Percentiles rank a stretch among this genome's conserved stretches.
phyloP scores from a whole-genome alignment of 2,888 invertebrate genomes.

The Galerucella calmariensis region DNA sequence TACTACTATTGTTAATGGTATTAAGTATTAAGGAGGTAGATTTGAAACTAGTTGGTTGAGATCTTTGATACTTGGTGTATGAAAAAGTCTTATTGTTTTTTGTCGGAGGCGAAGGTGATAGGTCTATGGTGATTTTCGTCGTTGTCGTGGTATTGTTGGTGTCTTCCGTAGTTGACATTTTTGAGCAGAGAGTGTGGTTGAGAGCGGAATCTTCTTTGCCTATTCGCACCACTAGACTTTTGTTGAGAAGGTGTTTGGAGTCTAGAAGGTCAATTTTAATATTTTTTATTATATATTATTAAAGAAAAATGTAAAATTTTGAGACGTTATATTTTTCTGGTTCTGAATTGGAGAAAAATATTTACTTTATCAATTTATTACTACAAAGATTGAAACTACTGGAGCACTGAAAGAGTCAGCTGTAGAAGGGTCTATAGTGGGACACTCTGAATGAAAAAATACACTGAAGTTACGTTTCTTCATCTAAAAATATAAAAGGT shows the following conservation, averaged over 20 bases:
- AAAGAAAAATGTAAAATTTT: neutral
- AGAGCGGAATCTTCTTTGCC: conserved; percentile 60
- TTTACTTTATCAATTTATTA: too few relatives aligned
- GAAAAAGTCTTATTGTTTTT: conserved; percentile 45
- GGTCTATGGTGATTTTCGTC: conserved; percentile 66
- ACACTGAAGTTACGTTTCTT: too few relatives aligned
- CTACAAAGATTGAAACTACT: too few relatives aligned
- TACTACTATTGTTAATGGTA: conserved; percentile 56
- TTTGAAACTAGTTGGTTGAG: conserved; percentile 59
- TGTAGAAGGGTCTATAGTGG: too few relatives aligned
- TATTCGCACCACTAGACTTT: conserved; percentile 64
- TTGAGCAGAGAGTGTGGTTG: conserved; percentile 62
- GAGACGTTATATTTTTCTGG: neutral
- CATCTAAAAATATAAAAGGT: too few relatives aligned
- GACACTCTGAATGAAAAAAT: too few relatives aligned
- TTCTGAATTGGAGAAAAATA: too few relatives aligned
- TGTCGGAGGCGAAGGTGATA: conserved; percentile 59
- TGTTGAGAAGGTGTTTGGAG: conserved; percentile 62
- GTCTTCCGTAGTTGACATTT: conserved; percentile 60
- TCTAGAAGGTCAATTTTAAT: conserved; percentile 53
- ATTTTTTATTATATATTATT: conserved; percentile 21
- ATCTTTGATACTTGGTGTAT: conserved; percentile 54
- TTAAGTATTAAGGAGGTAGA: conserved; percentile 65
- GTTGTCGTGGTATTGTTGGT: conserved; percentile 61
- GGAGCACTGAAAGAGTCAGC: too few relatives aligned